Evolutionary conservation across 2,888 invertebrate species (phyloP), one percentile per base, ranked within the genome.

Genomic region (Tiphia femorata): DNA sequence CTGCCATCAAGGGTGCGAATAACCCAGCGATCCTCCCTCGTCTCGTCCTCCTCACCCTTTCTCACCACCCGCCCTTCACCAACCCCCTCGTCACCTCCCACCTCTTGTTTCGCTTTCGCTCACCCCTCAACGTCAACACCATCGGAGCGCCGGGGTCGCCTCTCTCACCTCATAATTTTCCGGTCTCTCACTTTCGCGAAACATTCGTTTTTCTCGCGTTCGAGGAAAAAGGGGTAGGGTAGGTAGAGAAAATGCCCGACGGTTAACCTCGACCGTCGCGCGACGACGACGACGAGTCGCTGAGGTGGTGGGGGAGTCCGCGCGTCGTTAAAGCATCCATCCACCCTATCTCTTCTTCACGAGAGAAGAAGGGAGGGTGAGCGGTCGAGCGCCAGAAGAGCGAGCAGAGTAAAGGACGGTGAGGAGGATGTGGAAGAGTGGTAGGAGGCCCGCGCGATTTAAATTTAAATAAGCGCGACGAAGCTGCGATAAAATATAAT

Each of bases 381-480:
- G 25, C 25, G n/a, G n/a, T 25, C 12, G 4, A 14, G 12, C 12
- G 33, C 33, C n/a, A 8, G 33, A 4, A 7, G 12, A 6, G 43
- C 20, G 43, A n/a, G 30, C n/a, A 25, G 2, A n/a, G 38, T 19
- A 38, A 38, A 38, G 6, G 35, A 35, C 16, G 17, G 17, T 2
- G 19, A 37, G 8, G 19, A 37, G 3, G 17, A 38, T 8, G 38
- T 17, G n/a, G n/a, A 33, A 6, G 33, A 33, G 12, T 17, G 37
- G 37, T 37, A 8, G 42, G 54, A 69, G 64, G 68, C 64, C n/a
- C n/a, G 66, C 59, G 67, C 64, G 69, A 78, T 77, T 78, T 76
- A 76, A 76, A 78, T 79, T 77, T 76, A 78, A 78, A 78, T 78
- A 76, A 77, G 78, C 73, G 73, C 68, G 73, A 76, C 73, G 73